These are phyloP conservation scores for Leucosticte australis DNA, from an alignment of 2,113 vertebrate species.

Conservation along the genomic window DNA sequence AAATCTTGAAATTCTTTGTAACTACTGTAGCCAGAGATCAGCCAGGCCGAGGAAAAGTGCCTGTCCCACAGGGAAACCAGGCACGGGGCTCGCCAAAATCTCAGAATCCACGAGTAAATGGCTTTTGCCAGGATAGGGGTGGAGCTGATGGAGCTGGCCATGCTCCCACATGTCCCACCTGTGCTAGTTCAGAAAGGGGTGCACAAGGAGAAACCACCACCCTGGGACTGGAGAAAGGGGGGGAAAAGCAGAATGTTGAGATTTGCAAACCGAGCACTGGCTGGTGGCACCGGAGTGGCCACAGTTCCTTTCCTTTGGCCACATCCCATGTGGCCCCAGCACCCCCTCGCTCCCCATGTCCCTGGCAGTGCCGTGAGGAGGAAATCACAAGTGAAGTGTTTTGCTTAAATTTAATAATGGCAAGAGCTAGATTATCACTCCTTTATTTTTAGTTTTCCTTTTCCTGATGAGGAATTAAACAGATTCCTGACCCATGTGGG, in stretches of 20 bases:
- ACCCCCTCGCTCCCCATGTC: not conserved
- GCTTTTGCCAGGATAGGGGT: not conserved
- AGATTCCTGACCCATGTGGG: not conserved
- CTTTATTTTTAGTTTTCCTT: not conserved
- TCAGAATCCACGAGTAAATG: fast-evolving
- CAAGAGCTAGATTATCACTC: constrained; percentile 24
- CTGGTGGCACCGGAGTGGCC: not conserved
- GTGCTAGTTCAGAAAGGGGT: not conserved
- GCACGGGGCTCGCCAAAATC: not conserved
- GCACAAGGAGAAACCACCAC: not conserved
- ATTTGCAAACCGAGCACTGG: not conserved
- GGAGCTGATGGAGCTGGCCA: not conserved
- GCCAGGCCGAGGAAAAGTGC: not conserved
- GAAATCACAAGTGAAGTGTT: not conserved
- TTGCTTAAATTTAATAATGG: not conserved
- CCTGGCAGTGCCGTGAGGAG: not conserved
- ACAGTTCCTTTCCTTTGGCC: not conserved
- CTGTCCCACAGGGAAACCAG: not conserved
- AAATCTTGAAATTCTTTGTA: constrained; percentile 38
- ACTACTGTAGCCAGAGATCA: constrained; percentile 62
- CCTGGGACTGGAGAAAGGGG: not conserved
- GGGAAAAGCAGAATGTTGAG: not conserved
- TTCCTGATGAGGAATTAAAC: not conserved
- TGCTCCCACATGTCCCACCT: not conserved
- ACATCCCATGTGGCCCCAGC: fast-evolving